Base-by-base conservation (phyloP, 1,140 invertebrate species). In the Drosophila tsacasi region DNA sequence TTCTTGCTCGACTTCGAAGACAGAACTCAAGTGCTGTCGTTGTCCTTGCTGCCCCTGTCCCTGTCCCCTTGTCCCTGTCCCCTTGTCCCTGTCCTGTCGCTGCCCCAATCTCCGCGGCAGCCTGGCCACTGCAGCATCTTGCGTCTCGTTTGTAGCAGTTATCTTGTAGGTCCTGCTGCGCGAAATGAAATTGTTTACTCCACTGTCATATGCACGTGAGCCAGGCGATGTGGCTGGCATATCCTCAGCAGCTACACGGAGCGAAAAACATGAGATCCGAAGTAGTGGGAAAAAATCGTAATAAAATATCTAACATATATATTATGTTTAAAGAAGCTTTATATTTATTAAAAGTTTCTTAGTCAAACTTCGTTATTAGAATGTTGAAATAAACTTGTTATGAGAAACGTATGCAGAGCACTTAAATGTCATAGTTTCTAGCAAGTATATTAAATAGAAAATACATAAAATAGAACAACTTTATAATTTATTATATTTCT, bases 151-250 rank as follows among this genome's bases (percentile, higher is more conserved):
- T 89, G 84, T 89, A 89, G 84, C 84, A 89, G 84, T 89, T 89
- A 89, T 89, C 84, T 87, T 74, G 44, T 75, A 50, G 84, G 77
- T 89, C 85, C 77, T 84, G 81, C 84, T 87, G 84, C 69, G 85
- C 81, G 66, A 89, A 89, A 89, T 89, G 81, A 90, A 89, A 89
- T 89, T 89, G 84, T 89, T 89, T 89, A 90, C 84, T 90, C 84
- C 84, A 84, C 84, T 89, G 84, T 89, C 84, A 89, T 89, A 89
- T 89, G 84, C 84, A 89, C 84, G 84, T 89, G 84, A 89, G 67
- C 64, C 49, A 23, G 69, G 76, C 77, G 76, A 47, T 73, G 67
- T 60, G 27, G 69, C 44, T 72, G 71, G 54, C 71, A 72, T 42
- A 27, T 73, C 68, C 47, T 55, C 30, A 35, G 32, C 30, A 35